Conservation (phyloP, 1,140 invertebrate species). For the Bombus impatiens region DNA sequence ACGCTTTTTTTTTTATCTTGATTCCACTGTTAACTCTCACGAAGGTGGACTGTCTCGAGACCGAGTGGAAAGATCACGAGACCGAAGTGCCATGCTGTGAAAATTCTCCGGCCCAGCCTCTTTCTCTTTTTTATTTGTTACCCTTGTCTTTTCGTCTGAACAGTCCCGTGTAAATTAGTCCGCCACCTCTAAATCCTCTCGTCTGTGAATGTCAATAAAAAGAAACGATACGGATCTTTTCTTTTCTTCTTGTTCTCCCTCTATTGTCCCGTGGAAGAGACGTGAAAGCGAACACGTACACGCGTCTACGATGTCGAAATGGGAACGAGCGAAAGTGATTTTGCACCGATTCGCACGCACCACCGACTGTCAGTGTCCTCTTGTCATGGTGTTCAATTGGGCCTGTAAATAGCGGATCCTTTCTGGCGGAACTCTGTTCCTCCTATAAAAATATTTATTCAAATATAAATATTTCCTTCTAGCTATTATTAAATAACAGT, state of each 20-base stretch:
- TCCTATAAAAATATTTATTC: too few relatives aligned
- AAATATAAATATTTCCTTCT: too few relatives aligned
- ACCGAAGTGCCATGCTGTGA: constrained; percentile 77
- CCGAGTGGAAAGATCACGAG: constrained; percentile 54
- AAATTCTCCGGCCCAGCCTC: constrained; percentile 67
- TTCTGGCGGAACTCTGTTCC: constrained; percentile 60
- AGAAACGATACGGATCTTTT: not conserved
- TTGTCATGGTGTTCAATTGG: constrained; percentile 72
- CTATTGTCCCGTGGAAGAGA: constrained; percentile 53
- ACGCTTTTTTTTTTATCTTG: constrained; percentile 54
- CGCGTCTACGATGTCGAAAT: constrained; percentile 56
- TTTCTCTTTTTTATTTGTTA: not conserved
- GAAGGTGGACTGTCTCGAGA: constrained; percentile 76
- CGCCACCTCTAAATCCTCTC: not conserved
- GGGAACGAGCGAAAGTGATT: constrained; percentile 72
- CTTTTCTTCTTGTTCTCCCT: not conserved
- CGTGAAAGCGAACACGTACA: constrained; percentile 62
- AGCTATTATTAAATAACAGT: too few relatives aligned
- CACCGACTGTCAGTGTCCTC: constrained; percentile 69
- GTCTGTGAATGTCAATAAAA: constrained; percentile 38
- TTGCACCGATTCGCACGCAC: constrained; percentile 79
- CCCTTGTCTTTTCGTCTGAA: constrained; percentile 26
- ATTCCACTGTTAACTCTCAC: constrained; percentile 79
- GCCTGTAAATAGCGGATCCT: constrained; percentile 67
- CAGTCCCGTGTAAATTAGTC: constrained; percentile 28